Evolutionary conservation across 1,140 invertebrate genomes (phyloP).

Genomic region (Vanessa atalanta): DNA sequence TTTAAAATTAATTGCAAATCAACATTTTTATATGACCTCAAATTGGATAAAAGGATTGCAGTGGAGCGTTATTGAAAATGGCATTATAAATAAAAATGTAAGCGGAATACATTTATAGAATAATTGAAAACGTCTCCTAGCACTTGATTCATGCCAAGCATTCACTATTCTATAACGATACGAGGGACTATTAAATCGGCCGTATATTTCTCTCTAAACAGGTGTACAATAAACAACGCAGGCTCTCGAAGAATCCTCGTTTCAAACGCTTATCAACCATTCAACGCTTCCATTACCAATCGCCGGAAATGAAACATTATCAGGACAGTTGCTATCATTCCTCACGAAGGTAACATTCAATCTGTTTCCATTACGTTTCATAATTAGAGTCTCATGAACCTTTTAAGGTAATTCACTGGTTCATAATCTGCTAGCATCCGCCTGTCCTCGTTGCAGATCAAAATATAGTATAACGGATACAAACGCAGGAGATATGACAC

Average conservation of each 20-base stretch:
- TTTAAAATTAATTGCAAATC: too few species aligned
- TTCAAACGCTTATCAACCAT: conserved; percentile 36
- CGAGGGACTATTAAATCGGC: conserved; percentile 29
- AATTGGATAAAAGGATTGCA: too few species aligned
- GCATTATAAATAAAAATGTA: neutral
- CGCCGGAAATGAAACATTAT: conserved; percentile 42
- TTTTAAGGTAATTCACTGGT: conserved; percentile 35
- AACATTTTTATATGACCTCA: too few species aligned
- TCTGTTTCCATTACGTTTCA: conserved; percentile 35
- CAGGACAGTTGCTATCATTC: conserved; percentile 35
- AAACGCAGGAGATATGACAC: conserved; percentile 38
- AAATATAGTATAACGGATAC: conserved; percentile 41
- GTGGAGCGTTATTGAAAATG: too few species aligned
- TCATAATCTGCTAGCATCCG: conserved; percentile 42
- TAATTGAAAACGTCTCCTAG: conserved; percentile 25
- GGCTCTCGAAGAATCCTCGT: conserved; percentile 30
- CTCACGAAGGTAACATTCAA: conserved; percentile 34
- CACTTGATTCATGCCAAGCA: conserved; percentile 15
- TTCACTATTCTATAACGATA: conserved; percentile 25
- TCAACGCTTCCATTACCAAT: conserved; percentile 40
- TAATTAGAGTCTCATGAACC: conserved; percentile 42
- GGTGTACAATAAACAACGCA: conserved; percentile 34
- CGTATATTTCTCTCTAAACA: conserved; percentile 29
- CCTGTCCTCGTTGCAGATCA: conserved; percentile 39
- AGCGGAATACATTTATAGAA: neutral